Evolutionary conservation across 2,113 vertebrate species (phyloP).

Genomic region (Thalassoma bifasciatum): DNA sequence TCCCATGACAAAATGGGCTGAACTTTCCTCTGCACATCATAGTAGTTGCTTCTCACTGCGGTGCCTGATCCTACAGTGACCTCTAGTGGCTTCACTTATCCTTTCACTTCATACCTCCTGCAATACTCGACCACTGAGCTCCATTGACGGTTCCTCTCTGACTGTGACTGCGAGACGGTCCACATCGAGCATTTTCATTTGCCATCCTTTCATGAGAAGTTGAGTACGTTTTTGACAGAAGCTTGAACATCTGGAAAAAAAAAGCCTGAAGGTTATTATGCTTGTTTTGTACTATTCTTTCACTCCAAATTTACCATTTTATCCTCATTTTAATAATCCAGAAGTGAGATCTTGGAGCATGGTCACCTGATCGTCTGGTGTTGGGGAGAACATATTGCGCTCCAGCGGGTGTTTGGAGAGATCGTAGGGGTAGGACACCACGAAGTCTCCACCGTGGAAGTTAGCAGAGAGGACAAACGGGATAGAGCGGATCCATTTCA

Average conservation of each 20-base stretch:
- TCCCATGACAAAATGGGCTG: neutral
- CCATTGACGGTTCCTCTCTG: conserved; percentile 89
- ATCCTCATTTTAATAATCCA: too few relatives aligned
- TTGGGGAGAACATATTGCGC: conserved; percentile 89
- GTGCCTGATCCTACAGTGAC: conserved; percentile 16
- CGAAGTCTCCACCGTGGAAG: conserved; percentile 91
- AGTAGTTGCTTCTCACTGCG: neutral
- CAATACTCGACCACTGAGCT: conserved; percentile 91
- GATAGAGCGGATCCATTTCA: conserved; percentile 96
- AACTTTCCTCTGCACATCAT: neutral
- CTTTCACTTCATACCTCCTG: conserved; percentile 57
- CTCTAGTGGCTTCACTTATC: conserved; percentile 36
- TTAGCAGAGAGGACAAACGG: conserved; percentile 96
- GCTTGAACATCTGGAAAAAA: conserved; percentile 87
- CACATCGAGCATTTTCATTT: conserved; percentile 85
- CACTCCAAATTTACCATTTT: too few relatives aligned
- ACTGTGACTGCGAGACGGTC: conserved; percentile 81
- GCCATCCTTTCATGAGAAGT: conserved; percentile 89
- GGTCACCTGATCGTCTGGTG: conserved; percentile 92
- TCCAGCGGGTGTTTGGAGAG: conserved; percentile 89
- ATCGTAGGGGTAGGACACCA: conserved; percentile 95
- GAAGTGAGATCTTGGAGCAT: too few relatives aligned
- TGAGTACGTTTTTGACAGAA: conserved; percentile 88
- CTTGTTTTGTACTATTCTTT: too few relatives aligned
- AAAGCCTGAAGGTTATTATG: conserved; percentile 7